Evolutionary conservation across 1,140 invertebrate species (phyloP).

Genomic region (Chrysomallon squamiferum): DNA sequence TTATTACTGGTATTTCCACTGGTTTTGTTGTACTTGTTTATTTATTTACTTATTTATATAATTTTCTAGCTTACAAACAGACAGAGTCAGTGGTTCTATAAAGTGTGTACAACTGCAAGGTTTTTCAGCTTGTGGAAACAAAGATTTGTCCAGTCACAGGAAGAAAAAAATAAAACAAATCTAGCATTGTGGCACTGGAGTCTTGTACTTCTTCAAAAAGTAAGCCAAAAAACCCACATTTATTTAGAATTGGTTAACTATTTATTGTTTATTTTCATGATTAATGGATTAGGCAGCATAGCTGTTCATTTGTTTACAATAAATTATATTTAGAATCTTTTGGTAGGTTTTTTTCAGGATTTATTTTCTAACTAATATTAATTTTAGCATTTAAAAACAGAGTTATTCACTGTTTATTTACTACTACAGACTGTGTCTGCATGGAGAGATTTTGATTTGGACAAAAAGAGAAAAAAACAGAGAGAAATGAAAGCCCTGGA

Average conservation of each 20-base stretch:
- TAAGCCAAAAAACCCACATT: conserved; percentile 8
- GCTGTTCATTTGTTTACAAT: neutral
- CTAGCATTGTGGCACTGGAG: conserved; percentile 56
- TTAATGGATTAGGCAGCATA: too few species aligned
- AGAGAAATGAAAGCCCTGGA: conserved; percentile 28
- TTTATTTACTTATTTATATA: too few species aligned
- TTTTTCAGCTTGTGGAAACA: conserved; percentile 34
- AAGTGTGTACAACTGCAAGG: conserved; percentile 27
- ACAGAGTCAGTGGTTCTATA: conserved; percentile 41
- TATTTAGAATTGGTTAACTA: neutral
- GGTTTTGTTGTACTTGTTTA: too few species aligned
- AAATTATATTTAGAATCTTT: neutral
- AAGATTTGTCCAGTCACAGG: conserved; percentile 14
- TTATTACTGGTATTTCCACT: too few species aligned
- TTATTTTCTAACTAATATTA: neutral
- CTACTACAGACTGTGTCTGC: conserved; percentile 26
- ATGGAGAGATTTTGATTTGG: conserved; percentile 30
- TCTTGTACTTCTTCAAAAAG: conserved; percentile 45
- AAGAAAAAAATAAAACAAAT: conserved; percentile 32
- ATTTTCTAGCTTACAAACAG: conserved; percentile 29
- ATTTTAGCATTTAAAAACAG: neutral
- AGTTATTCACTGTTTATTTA: neutral
- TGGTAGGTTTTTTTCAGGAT: neutral
- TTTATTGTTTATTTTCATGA: neutral
- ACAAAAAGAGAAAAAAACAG: conserved; percentile 35